phyloP scores from a whole-genome alignment of 2,797 vertebrate species.

The Tympanoctomys barrerae region DNA sequence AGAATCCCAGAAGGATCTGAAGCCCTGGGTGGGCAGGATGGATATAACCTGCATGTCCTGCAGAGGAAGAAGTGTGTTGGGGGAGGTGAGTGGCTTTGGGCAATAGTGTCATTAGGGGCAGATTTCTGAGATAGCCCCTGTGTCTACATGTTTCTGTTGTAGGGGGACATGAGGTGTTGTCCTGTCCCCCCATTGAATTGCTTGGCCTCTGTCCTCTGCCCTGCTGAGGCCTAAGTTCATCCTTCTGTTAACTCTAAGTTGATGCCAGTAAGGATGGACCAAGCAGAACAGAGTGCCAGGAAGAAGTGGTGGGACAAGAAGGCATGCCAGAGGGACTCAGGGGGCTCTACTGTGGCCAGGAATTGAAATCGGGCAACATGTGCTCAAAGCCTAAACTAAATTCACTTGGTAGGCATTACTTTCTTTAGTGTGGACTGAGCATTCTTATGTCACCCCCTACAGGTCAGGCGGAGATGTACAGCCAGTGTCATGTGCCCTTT shows the following conservation, averaged over 20 bases:
- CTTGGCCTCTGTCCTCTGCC: no score
- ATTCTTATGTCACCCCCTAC: not conserved
- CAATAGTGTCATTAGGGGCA: no score
- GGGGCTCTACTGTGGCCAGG: not conserved
- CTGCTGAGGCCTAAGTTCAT: no score
- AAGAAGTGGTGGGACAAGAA: not conserved
- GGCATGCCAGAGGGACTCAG: not conserved
- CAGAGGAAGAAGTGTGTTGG: no score
- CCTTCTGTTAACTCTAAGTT: not conserved
- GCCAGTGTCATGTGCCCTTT: not conserved
- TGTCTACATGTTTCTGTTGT: not conserved
- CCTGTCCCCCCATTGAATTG: not conserved
- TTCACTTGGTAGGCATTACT: not conserved
- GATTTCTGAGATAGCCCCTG: not conserved
- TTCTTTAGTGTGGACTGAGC: no score
- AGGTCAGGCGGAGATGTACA: not conserved
- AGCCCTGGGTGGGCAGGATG: no score
- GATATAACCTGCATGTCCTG: no score
- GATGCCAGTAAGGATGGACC: not conserved
- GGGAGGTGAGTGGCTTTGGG: no score
- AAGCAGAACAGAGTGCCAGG: not conserved
- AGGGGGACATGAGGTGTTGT: not conserved
- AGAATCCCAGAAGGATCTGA: no score
- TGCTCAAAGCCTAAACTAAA: not conserved
- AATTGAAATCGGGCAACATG: not conserved